phyloP scores from a whole-genome alignment of 2,797 vertebrate genomes.

The Podarcis siculus region DNA sequence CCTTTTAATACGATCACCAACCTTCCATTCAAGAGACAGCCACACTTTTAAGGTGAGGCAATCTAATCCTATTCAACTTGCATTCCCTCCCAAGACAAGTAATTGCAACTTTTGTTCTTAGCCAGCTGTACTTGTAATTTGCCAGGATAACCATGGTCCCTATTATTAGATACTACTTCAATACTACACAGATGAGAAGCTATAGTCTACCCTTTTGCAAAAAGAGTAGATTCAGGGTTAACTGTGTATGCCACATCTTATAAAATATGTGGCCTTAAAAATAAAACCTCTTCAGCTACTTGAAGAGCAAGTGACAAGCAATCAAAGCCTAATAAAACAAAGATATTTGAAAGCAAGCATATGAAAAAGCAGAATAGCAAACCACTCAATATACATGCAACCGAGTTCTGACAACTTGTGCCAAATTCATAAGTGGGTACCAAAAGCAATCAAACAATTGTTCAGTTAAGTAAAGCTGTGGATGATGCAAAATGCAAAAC shows the following conservation, averaged over 20 bases:
- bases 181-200: neutral
- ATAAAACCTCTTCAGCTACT: neutral
- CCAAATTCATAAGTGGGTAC: neutral
- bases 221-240: neutral
- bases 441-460: neutral
- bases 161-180: neutral
- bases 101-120: neutral
- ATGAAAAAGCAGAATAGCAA: neutral
- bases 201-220: neutral
- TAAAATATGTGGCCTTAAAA: neutral
- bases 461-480: neutral
- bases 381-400: neutral
- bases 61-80: neutral
- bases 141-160: neutral
- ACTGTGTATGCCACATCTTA: neutral
- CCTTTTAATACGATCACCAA: neutral
- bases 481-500: neutral
- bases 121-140: neutral
- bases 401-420: neutral
- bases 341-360: neutral
- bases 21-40: neutral
- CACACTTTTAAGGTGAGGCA: neutral
- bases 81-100: neutral
- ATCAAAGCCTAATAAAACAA: neutral
- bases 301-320: neutral